Evolutionary conservation across 2,113 vertebrate genomes (phyloP), one percentile per base, ranked within the genome.

Genomic region (Oryzias curvinotus): DNA sequence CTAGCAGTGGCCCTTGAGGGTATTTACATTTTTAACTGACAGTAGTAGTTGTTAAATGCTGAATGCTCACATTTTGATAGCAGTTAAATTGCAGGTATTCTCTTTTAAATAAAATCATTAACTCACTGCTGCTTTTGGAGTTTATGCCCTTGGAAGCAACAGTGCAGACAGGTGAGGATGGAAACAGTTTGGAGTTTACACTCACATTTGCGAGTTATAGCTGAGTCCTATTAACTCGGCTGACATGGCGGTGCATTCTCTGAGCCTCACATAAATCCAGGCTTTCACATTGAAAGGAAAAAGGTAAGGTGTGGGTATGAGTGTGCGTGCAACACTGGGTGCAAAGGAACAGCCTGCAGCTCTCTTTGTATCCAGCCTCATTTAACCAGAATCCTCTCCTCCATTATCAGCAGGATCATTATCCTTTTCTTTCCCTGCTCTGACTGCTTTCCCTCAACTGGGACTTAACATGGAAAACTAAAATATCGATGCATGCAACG

Each of bases 331-430:
- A 66, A 77, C 7, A 64, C 26, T 17, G 75, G 30, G 71, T 73
- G 74, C 55, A 75, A 82, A 83, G 45, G 65, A 86, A 73, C 72
- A 78, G 78, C 84, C 82, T 85, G 77, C 77, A 87, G 85, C 80
- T 58, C 57, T 36, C 52, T 74, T 71, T 75, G 82, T 72, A 82
- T 70, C 51, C 45, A 79, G 80, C 82, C 75, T 85, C 74, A 81
- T 87, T 87, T 85, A 64, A 71, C 68, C 69, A 84, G 63, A 72
- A 75, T 81, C 64, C 73, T 73, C 75, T 79, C 83, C 81, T 80
- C 81, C 67, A 62, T 84, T 77, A 87, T 85, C 78, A 82, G 80
- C 68, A 42, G 50, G 55, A 84, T 85, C 85, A 79, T 89, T 87
- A 84, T 84, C 72, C 64, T 52, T 57, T 73, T 74, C 67, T 63